Base-by-base conservation (phyloP, 2,797 vertebrate genomes). In the Yasuhikotakia modesta region DNA sequence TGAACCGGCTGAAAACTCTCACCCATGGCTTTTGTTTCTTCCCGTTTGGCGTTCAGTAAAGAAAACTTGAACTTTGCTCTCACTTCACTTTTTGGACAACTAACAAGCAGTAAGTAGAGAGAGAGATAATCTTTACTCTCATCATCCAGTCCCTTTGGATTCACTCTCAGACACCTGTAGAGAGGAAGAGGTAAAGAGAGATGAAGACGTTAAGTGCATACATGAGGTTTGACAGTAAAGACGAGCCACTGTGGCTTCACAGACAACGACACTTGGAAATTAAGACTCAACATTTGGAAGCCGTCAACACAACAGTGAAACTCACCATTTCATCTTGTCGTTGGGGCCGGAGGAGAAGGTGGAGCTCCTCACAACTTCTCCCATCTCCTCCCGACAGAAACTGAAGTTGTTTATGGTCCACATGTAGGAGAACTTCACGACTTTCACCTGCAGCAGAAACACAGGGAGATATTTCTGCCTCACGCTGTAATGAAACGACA, bases 381-480 rank as follows among this genome's bases (percentile, higher is more conserved):
- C 96, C 97, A 98, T 99, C 92, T 99, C 97, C 92, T 99, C 97
- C 78, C 96, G 94, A 91, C 97, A 99, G 92, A 99, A 99, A 88
- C 97, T 99, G 87, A 99, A 99, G 91, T 92, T 88, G 89, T 96
- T 95, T 91, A 96, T 96, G 85, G 95, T 96, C 95, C 95, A 96
- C 95, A 96, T 96, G 89, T 96, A 95, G 86, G 95, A 96, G 91
- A 96, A 96, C 90, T 96, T 96, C 83, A 96, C 95, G 77, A 96
- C 95, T 84, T 96, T 96, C 86, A 96, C 95, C 95, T 96, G 81
- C 66, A 91, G 92, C 71, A n/a, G 72, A 1, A 52, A 46, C 32
- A 32, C 58, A 39, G n/a, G n/a, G n/a, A 21, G 57, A 45, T 5
- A 46, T 14, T 21, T 11, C 4, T 16, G 13, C 6, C 24, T 21